Percentiles rank a stretch among this genome's conserved stretches.
Conservation (phyloP, 2,113 vertebrate species). For the Martes martes region DNA sequence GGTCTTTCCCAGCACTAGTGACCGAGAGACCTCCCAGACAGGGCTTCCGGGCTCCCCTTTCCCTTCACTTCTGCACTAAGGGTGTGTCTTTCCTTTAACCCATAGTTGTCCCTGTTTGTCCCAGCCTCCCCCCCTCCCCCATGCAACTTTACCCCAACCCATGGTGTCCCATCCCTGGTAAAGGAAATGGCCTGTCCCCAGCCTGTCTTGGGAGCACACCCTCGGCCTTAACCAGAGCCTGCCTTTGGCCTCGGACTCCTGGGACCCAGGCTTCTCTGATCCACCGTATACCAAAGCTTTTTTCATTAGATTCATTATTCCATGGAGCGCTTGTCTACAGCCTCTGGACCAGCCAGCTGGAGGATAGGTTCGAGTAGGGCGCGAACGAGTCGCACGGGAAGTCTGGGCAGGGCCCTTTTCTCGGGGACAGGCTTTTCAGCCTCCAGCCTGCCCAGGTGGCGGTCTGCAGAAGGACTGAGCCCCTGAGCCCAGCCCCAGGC, state of each 20-base stretch:
- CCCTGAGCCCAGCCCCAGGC: neutral
- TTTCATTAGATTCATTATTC: neutral
- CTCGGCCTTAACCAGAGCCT: neutral
- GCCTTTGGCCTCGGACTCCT: neutral
- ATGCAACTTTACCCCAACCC: neutral
- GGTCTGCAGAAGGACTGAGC: neutral
- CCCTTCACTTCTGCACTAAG: neutral
- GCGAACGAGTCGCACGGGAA: fast-evolving
- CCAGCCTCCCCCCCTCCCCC: neutral
- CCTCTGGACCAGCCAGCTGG: neutral
- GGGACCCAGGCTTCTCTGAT: neutral
- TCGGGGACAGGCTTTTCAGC: neutral
- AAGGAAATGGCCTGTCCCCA: neutral
- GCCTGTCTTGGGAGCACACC: neutral
- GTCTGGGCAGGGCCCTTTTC: neutral
- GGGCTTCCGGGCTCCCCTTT: neutral
- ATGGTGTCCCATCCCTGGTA: neutral
- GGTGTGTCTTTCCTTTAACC: neutral
- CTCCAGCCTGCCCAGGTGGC: neutral
- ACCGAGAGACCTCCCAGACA: neutral
- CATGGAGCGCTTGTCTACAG: neutral
- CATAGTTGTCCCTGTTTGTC: neutral
- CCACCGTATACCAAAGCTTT: neutral
- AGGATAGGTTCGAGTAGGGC: no score
- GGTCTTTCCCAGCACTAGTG: neutral